Evolutionary conservation across 35 echinoderm and acorn worm species (phyloP), one percentile per base, ranked within the genome.

Genomic region (Heliocidaris erythrogramma): DNA sequence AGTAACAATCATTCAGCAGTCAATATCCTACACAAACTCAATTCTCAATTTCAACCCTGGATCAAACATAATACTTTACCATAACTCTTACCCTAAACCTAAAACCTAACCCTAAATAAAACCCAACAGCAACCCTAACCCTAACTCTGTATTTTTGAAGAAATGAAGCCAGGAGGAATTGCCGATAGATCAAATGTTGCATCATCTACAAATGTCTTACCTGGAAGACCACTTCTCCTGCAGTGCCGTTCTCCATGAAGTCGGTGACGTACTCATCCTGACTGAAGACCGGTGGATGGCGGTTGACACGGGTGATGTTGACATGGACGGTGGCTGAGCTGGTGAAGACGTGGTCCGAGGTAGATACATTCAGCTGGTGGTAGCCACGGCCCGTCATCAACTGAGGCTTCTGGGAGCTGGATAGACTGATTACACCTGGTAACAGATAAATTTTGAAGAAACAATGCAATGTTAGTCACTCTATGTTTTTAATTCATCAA

Each of bases 271-370:
- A 99, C 65, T 96, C 96, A 11, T 90, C 93, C 48, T 91, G 94
- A 48, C 93, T 97, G 95, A 99, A 99, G 16, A 94, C 85, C 21
- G 98, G 98, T 11, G 97, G 59, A 61, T 97, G 95, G 49, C 94
- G 97, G 90, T 99, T 99, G 95, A 96, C 93, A 2, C 88, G 94
- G 9, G 96, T 91, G 2, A 97, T 87, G 85, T 88, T 95, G 32
- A 99, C 65, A 30, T 78, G 86, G 30, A 99, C 98, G 6, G 87
- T 78, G 24, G 97, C 94, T 18, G 96, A 97, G 93, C 97, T 99
- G 88, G 98, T 99, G 35, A 99, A 99, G 94, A 99, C 98, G 16
- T 85, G 95, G 65, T 99, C 98, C 4, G 98, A 97, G 16, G 95
- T 97, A 31, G 98, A 96, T 0, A 99, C 95, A 60, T 97, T 97